Base-by-base conservation (phyloP, 2,113 vertebrate genomes). In the Cheirogaleus medius region DNA sequence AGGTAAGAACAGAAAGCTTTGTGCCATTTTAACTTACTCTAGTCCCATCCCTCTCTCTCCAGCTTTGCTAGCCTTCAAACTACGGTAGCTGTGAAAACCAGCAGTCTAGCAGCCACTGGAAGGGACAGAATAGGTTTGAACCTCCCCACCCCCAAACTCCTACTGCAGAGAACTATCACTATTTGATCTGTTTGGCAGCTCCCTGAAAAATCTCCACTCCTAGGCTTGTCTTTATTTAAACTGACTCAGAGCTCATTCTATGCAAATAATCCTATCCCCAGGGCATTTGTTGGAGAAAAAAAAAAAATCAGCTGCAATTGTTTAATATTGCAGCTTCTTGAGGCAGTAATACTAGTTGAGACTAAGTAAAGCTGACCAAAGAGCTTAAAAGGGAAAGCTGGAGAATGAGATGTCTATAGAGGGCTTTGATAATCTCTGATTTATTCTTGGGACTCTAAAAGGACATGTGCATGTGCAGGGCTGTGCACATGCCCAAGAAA, bases 211-310 rank as follows among this genome's bases (percentile, higher is more conserved):
- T 86, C 44, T 77, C 10, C 47, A 69, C 20, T 74, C 64, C 69
- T n/a, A 49, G 87, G n/a, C 17, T 56, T 71, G 37, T 95, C 76
- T 95, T 77, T 49, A 71, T 92, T 95, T 92, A 18, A 71, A 89
- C 13, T 89, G 91, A 94, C 91, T 89, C 52, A 23, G 63, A 60
- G 52, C 23, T 92, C 23, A 83, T 44, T 85, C 25, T 23, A 23
- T 20, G 54, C 47, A 60, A 63, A 81, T 3, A 52, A 37, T 34
- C 13, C 81, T 83, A 58, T 64, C 49, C 39, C 39, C 18, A n/a
- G 84, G 68, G 49, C 58, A 52, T 76, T 49, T 77, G 58, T 23
- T 54, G 58, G 58, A 0, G 34, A 25, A 32, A 29, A 37, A 23
- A 29, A 29, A 37, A 39, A 44, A 58, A 69, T 42, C 37, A 54